Conservation (phyloP, 2,113 vertebrate genomes). For the Grammomys dolichurus region DNA sequence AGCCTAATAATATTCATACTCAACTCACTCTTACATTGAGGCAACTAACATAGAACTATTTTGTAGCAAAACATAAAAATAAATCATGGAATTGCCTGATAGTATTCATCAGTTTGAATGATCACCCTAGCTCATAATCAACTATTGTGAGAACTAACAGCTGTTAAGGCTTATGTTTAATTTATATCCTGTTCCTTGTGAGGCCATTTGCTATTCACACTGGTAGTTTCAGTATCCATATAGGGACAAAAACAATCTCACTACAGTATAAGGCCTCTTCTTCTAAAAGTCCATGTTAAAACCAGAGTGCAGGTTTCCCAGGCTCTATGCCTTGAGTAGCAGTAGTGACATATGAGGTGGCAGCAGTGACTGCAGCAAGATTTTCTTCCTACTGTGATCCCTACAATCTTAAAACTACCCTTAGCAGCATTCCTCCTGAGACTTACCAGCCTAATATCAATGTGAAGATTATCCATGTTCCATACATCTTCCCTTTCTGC, state of each 20-base stretch:
- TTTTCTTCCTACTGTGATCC: neutral
- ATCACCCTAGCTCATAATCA: neutral
- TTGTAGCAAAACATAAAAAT: neutral
- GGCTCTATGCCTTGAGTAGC: neutral
- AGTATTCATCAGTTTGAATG: neutral
- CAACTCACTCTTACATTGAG: neutral
- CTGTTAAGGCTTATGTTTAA: neutral
- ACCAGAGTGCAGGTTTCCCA: neutral
- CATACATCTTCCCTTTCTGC: neutral
- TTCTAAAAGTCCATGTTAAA: neutral
- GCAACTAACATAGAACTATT: neutral
- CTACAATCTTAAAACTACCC: neutral
- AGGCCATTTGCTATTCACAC: neutral
- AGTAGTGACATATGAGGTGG: neutral
- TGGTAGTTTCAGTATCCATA: neutral
- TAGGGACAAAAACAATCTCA: neutral
- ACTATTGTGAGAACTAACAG: neutral
- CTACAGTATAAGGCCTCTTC: neutral
- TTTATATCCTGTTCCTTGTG: neutral
- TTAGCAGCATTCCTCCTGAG: neutral
- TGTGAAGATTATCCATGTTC: neutral
- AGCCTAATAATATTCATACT: neutral
- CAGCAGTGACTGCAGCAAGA: neutral
- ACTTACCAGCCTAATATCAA: neutral
- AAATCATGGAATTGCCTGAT: neutral